Evolutionary conservation across 2,888 invertebrate species (phyloP), one percentile per base, ranked within the genome.

Genomic region (Athripsodes cinereus): DNA sequence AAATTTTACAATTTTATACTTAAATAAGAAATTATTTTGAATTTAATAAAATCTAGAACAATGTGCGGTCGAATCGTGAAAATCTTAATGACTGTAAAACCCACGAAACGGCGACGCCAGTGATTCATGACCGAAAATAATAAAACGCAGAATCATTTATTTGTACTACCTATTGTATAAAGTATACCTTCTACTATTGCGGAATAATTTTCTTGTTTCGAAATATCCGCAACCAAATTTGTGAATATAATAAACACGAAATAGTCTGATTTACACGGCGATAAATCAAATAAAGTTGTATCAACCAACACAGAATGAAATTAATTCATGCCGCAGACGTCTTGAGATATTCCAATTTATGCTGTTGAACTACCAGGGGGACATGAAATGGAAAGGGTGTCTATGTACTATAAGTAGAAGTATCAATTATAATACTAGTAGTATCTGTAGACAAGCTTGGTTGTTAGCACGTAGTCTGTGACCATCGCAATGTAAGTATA

Each of bases 391-490:
- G 54, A 35, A 50, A 18, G 52, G 56, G 52, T 56, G 18, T 50
- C 50, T 20, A 11, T 8, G 31, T 6, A 31, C 6, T 31, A 8
- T 31, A 31, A 31, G 6, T 31, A 31, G 31, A 31, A 11, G 8
- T 8, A 11, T 26, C 40, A 21, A 18, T 16, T 16, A n/a, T 11
- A 16, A 49, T 55, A 59, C 52, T 52, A 55, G 55, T 59, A 55
- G 55, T 59, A 58, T 55, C 54, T 55, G 58, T 55, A 55, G 58
- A 59, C 59, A 59, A 47, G 55, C 26, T 51, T 19, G 52, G 47
- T 55, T 52, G 59, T 59, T 59, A 59, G 59, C 59, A 59, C 59
- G 55, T 55, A 59, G 53, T 52, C 54, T 57, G 49, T 31, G 50
- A 58, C 58, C 49, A 47, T 57, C 58, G 35, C 53, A 56, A n/a